Percentiles rank a stretch among this genome's conserved stretches.
These are phyloP conservation scores for Eleutherodactylus coqui DNA, from an alignment of 2,797 vertebrate species.

Conservation along the genomic window DNA sequence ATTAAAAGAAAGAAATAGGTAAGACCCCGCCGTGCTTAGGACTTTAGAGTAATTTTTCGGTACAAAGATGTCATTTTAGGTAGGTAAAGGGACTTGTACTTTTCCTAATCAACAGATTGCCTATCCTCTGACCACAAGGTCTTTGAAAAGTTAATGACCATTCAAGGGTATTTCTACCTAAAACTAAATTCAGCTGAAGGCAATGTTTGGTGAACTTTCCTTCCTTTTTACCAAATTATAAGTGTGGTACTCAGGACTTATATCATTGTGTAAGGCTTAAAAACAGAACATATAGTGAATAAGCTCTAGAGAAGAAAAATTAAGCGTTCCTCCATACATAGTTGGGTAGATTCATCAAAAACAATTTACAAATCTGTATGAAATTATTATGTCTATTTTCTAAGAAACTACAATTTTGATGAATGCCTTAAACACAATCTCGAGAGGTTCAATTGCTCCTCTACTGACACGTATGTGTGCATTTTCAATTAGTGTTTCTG, in stretches of 20 bases:
- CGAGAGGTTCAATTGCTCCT: background rate
- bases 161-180: background rate
- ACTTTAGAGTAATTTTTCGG: too few relatives aligned
- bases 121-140: too few relatives aligned
- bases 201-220: background rate
- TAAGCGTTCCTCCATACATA: too few relatives aligned
- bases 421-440: background rate
- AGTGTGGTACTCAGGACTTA: background rate
- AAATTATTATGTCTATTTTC: background rate
- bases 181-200: background rate
- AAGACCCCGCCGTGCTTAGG: too few relatives aligned
- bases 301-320: background rate
- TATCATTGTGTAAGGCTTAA: background rate
- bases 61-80: too few relatives aligned
- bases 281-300: background rate
- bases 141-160: too few relatives aligned
- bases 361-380: background rate
- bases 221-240: background rate
- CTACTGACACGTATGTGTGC: background rate
- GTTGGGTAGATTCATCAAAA: background rate
- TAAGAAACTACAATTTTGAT: background rate
- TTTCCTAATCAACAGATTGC: too few relatives aligned
- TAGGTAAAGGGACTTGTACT: too few relatives aligned
- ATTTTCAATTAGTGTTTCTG: slow-evolving; percentile 1
- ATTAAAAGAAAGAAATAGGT: too few relatives aligned